phyloP scores from a whole-genome alignment of 2,888 invertebrate genomes.

The Aphidius colemani region DNA sequence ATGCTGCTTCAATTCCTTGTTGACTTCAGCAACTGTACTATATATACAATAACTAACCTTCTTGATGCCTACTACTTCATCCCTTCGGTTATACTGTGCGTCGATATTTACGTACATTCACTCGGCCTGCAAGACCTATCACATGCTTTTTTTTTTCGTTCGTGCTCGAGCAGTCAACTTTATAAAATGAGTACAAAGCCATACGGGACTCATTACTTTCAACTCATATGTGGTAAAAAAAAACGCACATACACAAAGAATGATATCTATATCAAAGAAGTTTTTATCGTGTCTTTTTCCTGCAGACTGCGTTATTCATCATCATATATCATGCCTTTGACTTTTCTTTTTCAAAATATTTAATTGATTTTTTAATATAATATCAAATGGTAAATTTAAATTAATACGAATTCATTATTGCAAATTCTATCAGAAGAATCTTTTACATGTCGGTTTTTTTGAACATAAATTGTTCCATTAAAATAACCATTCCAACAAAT shows the following conservation, averaged over 20 bases:
- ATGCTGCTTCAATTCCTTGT: constrained; percentile 30
- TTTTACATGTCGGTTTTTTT: too few relatives aligned
- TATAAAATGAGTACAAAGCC: not conserved
- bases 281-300: not conserved
- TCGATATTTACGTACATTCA: constrained; percentile 23
- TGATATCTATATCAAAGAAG: not conserved
- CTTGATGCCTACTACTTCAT: constrained; percentile 12
- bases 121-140: constrained; percentile 4
- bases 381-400: too few relatives aligned
- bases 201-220: not conserved
- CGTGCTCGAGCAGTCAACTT: constrained; percentile 15
- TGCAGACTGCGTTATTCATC: too few relatives aligned
- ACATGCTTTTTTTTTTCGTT: constrained; percentile 14
- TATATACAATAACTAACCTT: constrained; percentile 4
- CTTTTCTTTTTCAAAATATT: too few relatives aligned
- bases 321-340: too few relatives aligned
- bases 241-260: not conserved
- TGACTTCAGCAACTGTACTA: constrained; percentile 1
- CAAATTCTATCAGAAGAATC: too few relatives aligned
- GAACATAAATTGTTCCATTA: too few relatives aligned
- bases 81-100: constrained; percentile 19
- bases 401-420: too few relatives aligned
- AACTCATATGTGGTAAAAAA: constrained; percentile 1
- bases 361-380: not conserved
- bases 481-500: too few relatives aligned